phyloP scores from a whole-genome alignment of 2,797 vertebrate species.

The Phoebastria nigripes region DNA sequence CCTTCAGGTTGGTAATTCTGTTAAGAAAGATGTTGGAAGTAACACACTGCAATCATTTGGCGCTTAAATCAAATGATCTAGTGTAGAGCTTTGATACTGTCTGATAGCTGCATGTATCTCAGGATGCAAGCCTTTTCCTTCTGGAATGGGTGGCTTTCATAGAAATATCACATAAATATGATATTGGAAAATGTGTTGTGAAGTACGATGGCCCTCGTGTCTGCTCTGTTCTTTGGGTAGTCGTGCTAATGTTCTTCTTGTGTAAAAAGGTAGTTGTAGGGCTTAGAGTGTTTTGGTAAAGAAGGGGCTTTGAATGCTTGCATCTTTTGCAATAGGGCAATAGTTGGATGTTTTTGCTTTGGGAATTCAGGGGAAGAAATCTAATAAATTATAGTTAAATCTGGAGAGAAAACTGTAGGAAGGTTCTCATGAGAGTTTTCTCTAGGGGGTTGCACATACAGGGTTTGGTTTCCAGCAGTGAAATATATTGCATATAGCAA shows the following conservation, averaged over 20 bases:
- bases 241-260: fast-evolving
- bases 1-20: slow-evolving; percentile 83
- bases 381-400: neutral
- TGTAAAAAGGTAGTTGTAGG: neutral
- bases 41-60: neutral
- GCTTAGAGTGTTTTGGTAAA: neutral
- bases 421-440: neutral
- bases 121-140: neutral
- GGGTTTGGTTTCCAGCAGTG: neutral
- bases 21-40: neutral
- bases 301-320: neutral
- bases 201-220: neutral
- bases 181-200: neutral
- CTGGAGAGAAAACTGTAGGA: neutral
- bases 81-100: neutral
- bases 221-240: neutral
- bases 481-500: neutral
- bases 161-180: neutral
- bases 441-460: neutral
- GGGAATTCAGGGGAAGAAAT: neutral
- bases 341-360: neutral
- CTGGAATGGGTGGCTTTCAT: neutral
- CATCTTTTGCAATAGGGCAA: neutral
- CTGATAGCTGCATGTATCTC: neutral
- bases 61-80: neutral